Conservation (phyloP, 2,113 vertebrate genomes). For the Mus pahari region DNA sequence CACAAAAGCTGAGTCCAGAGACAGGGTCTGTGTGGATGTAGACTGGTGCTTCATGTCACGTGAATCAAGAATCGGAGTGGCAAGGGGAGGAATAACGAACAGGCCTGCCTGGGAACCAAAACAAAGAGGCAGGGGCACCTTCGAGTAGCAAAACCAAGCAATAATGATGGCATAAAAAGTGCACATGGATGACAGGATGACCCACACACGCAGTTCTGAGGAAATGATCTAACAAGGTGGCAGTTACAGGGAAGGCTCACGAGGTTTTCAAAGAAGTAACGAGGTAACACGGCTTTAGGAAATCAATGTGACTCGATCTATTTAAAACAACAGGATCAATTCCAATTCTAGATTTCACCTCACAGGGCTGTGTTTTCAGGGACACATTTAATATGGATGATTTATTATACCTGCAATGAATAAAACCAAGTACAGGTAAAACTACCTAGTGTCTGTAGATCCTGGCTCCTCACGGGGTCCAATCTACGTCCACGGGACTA, state of each 20-base stretch:
- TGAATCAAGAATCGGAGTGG: not conserved
- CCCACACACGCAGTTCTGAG: accelerated
- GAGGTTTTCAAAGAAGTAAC: not conserved
- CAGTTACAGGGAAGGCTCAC: not conserved
- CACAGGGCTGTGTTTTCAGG: not conserved
- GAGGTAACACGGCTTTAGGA: not conserved
- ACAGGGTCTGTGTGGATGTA: conserved; percentile 21
- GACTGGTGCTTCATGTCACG: not conserved
- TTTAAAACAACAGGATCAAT: not conserved
- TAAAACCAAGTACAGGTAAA: not conserved
- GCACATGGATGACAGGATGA: not conserved
- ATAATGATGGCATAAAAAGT: not conserved
- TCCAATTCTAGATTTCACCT: not conserved
- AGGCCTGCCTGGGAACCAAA: not conserved
- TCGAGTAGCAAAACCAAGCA: not conserved
- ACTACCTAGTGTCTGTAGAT: not conserved
- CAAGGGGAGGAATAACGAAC: not conserved
- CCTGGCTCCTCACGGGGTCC: not conserved
- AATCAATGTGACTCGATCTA: not conserved
- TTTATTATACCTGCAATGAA: not conserved
- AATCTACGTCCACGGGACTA: accelerated
- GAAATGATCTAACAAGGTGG: not conserved
- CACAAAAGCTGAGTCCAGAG: conserved; percentile 7
- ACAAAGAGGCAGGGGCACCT: not conserved
- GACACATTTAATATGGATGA: not conserved